phyloP scores from a whole-genome alignment of 2,888 invertebrate genomes.

The Bursaphelenchus okinawaensis region DNA sequence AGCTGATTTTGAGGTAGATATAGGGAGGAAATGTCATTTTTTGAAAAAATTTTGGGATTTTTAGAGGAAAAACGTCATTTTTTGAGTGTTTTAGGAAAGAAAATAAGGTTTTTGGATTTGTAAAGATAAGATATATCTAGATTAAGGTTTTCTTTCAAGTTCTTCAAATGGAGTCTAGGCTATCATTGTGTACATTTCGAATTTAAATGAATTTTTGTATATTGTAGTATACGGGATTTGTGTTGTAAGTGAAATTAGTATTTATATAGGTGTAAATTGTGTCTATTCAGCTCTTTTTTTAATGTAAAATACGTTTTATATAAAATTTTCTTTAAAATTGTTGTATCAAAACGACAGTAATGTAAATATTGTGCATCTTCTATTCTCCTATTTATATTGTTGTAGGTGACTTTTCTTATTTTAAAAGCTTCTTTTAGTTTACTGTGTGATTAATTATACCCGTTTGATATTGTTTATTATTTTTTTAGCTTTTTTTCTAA shows the following conservation, averaged over 20 bases:
- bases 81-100: background rate
- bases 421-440: too few species aligned
- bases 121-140: too few species aligned
- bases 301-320: too few species aligned
- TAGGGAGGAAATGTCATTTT: background rate
- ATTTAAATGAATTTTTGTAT: background rate
- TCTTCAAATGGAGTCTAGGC: background rate
- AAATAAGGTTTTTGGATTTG: too few species aligned
- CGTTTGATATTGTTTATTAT: background rate
- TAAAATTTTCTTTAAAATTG: too few species aligned
- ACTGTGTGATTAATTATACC: background rate
- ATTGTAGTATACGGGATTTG: too few species aligned
- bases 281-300: too few species aligned
- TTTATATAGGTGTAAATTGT: too few species aligned
- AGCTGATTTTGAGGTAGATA: background rate
- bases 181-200: background rate
- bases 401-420: too few species aligned
- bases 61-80: background rate
- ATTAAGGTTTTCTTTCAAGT: too few species aligned
- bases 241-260: background rate
- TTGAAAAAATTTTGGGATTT: background rate
- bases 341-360: background rate
- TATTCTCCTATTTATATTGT: too few species aligned
- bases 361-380: background rate
- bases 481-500: background rate